Evolutionary conservation across 2,797 vertebrate genomes (phyloP), one percentile per base, ranked within the genome.

Genomic region (Crenuchus spilurus): DNA sequence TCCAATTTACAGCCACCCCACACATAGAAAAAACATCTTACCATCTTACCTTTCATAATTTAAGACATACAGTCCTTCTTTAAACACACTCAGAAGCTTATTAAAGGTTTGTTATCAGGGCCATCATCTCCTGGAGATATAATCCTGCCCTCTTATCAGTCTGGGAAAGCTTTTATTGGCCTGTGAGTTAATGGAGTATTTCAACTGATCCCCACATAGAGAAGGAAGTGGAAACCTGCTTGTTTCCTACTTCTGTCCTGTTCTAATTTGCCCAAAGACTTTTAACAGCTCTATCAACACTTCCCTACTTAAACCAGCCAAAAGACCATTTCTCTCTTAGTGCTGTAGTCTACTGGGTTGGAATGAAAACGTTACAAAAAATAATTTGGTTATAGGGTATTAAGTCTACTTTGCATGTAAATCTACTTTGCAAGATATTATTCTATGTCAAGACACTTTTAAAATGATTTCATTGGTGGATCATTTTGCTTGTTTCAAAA

Each of bases 161-260:
- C 76, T 80, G 78, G 54, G 69, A 81, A 75, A 33, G 74, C 68
- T 75, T 82, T 82, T 79, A 78, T 75, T 85, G 81, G 76, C 71
- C 63, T 22, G 20, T 55, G 67, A 35, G 67, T 70, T 75, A 75
- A 78, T 74, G 60, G 75, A n/a, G 49, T 70, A 51, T 70, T 73
- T 80, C 78, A 37, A 66, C 44, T 61, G 72, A 78, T 66, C 72
- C 65, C 63, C 72, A 66, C 63, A 37, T 28, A 52, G 28, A 58
- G 41, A 8, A 26, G 68, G 74, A 79, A 63, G 49, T 57, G 61
- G 63, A 78, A 55, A 41, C 66, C 48, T 63, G 51, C 28, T 52
- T 65, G 55, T 30, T 35, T 70, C 74, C 24, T n/a, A 48, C 60
- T 44, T 61, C 35, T 63, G 66, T 42, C 57, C 62, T 62, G 39